Base-by-base conservation (phyloP, 2,888 invertebrate genomes). In the Dyspetes luteomarginatus region DNA sequence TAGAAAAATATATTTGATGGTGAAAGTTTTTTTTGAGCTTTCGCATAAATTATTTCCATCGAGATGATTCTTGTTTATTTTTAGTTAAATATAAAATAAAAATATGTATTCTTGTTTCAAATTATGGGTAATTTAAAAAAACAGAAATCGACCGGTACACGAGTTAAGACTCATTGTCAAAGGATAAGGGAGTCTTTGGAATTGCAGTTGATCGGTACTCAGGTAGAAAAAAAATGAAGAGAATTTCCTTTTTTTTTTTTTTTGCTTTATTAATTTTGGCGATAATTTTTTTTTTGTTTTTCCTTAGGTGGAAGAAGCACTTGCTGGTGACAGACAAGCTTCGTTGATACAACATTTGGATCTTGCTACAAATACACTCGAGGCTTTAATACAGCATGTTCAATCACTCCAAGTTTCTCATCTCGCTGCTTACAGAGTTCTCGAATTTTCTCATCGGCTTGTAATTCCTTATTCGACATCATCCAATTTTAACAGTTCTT, bases 341-440 rank as follows among this genome's bases (percentile, higher is more conserved):
- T 78, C 75, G 30, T 65, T 86, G 52, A 78, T 87, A 36, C 83
- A 84, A 56, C 83, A 85, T 79, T 77, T 86, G 72, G 83, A 84
- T 71, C 71, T 83, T 19, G 83, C 78, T 17, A 86, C 79, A 9
- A 79, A 67, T 45, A 82, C 79, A 9, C 80, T 86, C 22, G 87
- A 86, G 56, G 84, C 85, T 22, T 74, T 85, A 4, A 78, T 83
- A 52, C 86, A 85, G 2, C 84, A 86, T 60, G 62, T 82, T 24
- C 82, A 83, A 60, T 87, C 86, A 26, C 82, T 88, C 55, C 83
- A 83, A 78, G 62, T 85, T 5, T 83, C 82, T 2, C 81, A 85
- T 78, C 58, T 84, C n/a, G 75, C 86, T n/a, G 83, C 81, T 9
- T 76, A 76, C 72, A 81, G 86, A 74, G 82, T 83, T 15, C 48